Evolutionary conservation across 2,888 invertebrate species (phyloP).

Genomic region (Empis livida): DNA sequence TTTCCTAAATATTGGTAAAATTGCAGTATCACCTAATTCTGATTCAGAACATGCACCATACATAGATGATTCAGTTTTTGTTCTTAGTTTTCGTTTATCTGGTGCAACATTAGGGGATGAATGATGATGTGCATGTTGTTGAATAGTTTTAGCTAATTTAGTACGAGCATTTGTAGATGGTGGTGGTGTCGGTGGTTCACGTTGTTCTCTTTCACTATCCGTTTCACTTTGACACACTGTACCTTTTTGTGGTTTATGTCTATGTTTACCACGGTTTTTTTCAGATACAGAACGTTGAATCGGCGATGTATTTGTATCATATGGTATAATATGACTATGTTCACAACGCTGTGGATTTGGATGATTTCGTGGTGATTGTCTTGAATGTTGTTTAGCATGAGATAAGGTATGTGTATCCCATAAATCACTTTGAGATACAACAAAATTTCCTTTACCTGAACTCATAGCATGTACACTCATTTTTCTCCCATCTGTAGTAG

Average conservation of each 20-base stretch:
- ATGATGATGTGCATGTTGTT: slow-evolving; percentile 43
- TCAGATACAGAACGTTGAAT: slow-evolving; percentile 52
- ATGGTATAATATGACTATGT: slow-evolving; percentile 31
- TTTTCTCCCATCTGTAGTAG: slow-evolving; percentile 18
- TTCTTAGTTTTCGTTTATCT: slow-evolving; percentile 30
- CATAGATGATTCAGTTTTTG: slow-evolving; percentile 37
- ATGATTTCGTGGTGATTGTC: slow-evolving; percentile 34
- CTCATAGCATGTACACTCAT: slow-evolving; percentile 16
- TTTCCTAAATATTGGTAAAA: slow-evolving; percentile 84
- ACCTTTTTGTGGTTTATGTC: slow-evolving; percentile 39
- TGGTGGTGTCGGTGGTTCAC: slow-evolving; percentile 24
- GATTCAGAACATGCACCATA: slow-evolving; percentile 73
- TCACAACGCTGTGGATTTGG: slow-evolving; percentile 34
- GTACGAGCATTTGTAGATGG: slow-evolving; percentile 26
- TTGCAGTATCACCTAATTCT: slow-evolving; percentile 59
- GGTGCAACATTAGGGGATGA: slow-evolving; percentile 50
- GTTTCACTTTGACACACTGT: slow-evolving; percentile 41
- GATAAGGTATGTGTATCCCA: slow-evolving; percentile 53
- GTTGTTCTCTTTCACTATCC: slow-evolving; percentile 38
- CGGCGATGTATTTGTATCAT: slow-evolving; percentile 34
- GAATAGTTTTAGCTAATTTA: slow-evolving; percentile 28
- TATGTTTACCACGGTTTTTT: slow-evolving; percentile 44
- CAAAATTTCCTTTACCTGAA: slow-evolving; percentile 40
- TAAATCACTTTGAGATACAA: slow-evolving; percentile 52
- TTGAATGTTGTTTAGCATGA: slow-evolving; percentile 34